A percentile compares a stretch with the other conserved stretches of the same genome.
Conservation (phyloP, 2,888 invertebrate genomes). For the Oligia latruncula region DNA sequence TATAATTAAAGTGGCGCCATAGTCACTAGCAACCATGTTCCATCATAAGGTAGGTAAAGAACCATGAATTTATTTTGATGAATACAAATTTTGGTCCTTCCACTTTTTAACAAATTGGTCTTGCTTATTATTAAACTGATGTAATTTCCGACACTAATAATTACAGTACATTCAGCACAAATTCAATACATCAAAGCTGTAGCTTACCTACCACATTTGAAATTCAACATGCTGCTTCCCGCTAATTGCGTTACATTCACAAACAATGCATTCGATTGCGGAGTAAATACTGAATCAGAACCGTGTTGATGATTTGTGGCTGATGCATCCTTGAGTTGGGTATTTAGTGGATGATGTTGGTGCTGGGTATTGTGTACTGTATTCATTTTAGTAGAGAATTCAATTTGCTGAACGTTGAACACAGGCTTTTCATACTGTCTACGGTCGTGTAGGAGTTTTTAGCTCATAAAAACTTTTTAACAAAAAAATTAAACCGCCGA, state of each 20-base stretch:
- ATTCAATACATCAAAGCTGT: constrained; percentile 11
- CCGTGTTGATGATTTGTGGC: constrained; percentile 34
- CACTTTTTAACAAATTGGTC: not conserved
- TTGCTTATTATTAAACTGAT: too few relatives aligned
- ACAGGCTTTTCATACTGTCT: not conserved
- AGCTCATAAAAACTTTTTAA: not conserved
- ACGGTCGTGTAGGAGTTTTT: not conserved
- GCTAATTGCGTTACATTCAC: constrained; percentile 47
- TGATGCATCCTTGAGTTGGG: constrained; percentile 12
- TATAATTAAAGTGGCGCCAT: too few relatives aligned
- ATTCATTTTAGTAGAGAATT: not conserved
- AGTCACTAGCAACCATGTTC: too few relatives aligned
- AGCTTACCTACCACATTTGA: constrained; percentile 27
- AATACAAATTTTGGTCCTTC: not conserved
- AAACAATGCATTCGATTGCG: constrained; percentile 55
- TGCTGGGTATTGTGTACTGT: not conserved
- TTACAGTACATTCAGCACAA: not conserved
- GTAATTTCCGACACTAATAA: not conserved
- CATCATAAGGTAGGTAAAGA: too few relatives aligned
- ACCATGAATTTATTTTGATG: not conserved
- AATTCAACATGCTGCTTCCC: constrained; percentile 42
- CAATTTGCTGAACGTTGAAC: not conserved
- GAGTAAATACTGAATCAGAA: constrained; percentile 45
- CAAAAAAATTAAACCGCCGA: too few relatives aligned
- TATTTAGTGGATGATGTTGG: constrained; percentile 23